Percentiles rank a stretch among this genome's conserved stretches.
Conservation (phyloP, 2,797 vertebrate species). For the Notamacropus eugenii region DNA sequence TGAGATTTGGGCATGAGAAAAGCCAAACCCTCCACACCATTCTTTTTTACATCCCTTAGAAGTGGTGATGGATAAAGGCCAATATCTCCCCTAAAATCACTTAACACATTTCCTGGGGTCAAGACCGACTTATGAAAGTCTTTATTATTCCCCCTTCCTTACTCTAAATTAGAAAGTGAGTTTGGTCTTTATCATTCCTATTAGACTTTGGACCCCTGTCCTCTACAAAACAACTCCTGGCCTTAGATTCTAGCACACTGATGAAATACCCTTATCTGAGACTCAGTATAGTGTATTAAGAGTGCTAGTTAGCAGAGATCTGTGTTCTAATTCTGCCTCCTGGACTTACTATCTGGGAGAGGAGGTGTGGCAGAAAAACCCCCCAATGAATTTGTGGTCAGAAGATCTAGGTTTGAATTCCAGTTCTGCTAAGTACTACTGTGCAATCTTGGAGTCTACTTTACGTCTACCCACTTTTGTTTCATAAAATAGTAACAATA, state of each 20-base stretch:
- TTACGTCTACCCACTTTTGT: neutral
- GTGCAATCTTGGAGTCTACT: neutral
- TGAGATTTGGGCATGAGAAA: neutral
- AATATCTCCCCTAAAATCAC: neutral
- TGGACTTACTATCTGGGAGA: neutral
- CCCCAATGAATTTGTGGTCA: neutral
- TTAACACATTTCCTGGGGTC: neutral
- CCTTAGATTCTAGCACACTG: neutral
- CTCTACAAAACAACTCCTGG: neutral
- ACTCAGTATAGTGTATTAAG: neutral
- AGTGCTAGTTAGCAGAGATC: neutral
- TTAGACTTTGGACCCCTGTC: neutral
- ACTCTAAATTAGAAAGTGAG: neutral
- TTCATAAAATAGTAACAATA: neutral
- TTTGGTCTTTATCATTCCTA: too few species aligned
- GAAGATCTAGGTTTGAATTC: neutral
- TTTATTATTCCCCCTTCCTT: neutral
- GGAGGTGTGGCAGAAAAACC: neutral
- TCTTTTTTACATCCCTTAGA: neutral
- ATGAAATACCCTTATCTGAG: neutral
- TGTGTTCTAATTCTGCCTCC: neutral
- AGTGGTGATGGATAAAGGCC: neutral
- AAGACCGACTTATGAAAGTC: neutral
- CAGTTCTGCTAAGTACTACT: neutral
- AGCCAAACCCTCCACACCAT: too few species aligned